Evolutionary conservation across 2,113 vertebrate species (phyloP).

Genomic region (Myotis lucifugus): DNA sequence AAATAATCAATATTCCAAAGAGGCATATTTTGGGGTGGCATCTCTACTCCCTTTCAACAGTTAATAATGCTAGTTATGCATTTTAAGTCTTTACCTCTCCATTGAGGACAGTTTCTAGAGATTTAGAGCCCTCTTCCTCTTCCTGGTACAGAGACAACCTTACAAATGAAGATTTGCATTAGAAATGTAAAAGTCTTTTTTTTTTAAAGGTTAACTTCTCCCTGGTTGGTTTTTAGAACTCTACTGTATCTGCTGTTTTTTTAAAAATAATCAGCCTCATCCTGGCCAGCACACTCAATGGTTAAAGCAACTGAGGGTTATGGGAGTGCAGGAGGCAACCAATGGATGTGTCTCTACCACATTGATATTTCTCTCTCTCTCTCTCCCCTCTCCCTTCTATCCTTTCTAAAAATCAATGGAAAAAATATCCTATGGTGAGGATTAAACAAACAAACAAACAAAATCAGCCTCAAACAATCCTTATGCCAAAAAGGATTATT

Average conservation of each 20-base stretch:
- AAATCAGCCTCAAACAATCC: background rate
- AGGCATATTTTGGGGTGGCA: background rate
- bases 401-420: too few relatives aligned
- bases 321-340: too few relatives aligned
- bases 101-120: background rate
- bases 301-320: too few relatives aligned
- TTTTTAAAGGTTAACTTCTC: background rate
- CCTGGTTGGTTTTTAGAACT: background rate
- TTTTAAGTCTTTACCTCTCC: background rate
- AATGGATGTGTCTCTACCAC: too few relatives aligned
- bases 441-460: background rate
- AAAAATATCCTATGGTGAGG: too few relatives aligned
- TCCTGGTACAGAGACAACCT: background rate
- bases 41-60: background rate
- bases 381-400: too few relatives aligned
- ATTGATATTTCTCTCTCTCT: too few relatives aligned
- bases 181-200: background rate
- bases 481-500: background rate
- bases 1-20: background rate
- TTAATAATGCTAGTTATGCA: background rate
- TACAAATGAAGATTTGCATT: background rate
- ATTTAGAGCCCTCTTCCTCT: background rate
- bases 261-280: background rate
- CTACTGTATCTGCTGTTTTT: background rate
- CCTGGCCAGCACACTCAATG: too few relatives aligned